These are phyloP conservation scores for Sminthurinus aureus DNA, from an alignment of 2,888 invertebrate genomes.

Conservation along the genomic window DNA sequence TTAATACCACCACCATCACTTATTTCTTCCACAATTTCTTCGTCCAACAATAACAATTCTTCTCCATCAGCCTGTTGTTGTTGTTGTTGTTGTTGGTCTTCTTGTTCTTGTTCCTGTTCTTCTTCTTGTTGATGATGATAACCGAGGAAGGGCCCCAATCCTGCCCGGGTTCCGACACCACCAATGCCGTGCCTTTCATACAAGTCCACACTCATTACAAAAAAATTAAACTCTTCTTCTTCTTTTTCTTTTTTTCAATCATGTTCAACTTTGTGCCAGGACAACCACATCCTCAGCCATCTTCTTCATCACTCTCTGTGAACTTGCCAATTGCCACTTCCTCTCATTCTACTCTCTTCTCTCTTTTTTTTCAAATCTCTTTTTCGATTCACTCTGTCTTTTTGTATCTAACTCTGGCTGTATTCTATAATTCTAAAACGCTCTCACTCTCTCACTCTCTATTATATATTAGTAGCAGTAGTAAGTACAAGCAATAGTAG, in stretches of 20 bases:
- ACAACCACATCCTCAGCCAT: conserved; percentile 50
- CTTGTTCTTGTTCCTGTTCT: not conserved
- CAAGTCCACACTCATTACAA: conserved; percentile 37
- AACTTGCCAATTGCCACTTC: conserved; percentile 39
- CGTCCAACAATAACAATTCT: not conserved
- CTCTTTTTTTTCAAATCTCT: conserved; percentile 5
- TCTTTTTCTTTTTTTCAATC: not conserved
- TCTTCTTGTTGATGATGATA: no score
- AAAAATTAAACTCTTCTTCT: conserved; percentile 13
- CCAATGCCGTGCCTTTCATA: not conserved
- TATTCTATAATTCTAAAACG: not conserved
- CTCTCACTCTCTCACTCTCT: conserved; percentile 12
- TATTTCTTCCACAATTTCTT: conserved; percentile 13
- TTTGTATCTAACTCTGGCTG: not conserved
- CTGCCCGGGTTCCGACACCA: conserved; percentile 21
- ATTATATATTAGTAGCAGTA: no score
- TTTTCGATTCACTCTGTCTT: not conserved
- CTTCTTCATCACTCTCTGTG: conserved; percentile 45
- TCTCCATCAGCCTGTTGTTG: not conserved
- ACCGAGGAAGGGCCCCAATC: conserved; percentile 8
- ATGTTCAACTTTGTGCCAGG: not conserved
- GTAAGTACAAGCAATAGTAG: no score
- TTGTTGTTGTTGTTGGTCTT: not conserved
- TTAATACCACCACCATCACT: not conserved
- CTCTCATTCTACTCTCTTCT: not conserved